Base-by-base conservation (phyloP, 2,113 vertebrate genomes). In the Seriola aureovittata region DNA sequence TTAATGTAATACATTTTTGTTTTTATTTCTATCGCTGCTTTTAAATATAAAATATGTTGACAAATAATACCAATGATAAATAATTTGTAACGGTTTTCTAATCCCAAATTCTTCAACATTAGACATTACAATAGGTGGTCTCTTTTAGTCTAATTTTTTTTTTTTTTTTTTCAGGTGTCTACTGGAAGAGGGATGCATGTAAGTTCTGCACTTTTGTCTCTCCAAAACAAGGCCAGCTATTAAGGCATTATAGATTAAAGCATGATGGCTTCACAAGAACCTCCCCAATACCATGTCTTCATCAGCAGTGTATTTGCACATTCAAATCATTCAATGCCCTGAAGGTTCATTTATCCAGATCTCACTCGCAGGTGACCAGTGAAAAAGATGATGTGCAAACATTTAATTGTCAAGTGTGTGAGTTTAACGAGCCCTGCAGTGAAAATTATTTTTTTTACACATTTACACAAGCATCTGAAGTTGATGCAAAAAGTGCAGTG, bases 361-460 rank as follows among this genome's bases (percentile, higher is more conserved):
- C 8, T 54, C 16, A 54, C 19, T 54, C 50, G n/a, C 17, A 54
- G 50, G 3, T 54, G 19, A 2, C 16, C 50, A 54, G 50, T n/a
- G 50, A 54, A 54, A 54, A 54, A 54, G 50, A n/a, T 54, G 1
- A 54, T 54, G 19, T 54, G 50, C 50, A 54, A 54, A 54, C 19
- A 54, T 54, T 54, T 54, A 54, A 54, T 21, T 54, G 19, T 54
- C 50, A 54, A 54, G 50, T 21, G 40, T 42, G 50, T 21, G 50
- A 21, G 50, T 54, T n/a, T 21, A n/a, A 23, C 9, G 62, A 65
- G 5, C 62, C 38, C 12, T 65, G 38, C 38, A 42, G 62, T 65
- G 62, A 42, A 42, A 65, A 65, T 65, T 10, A 42, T 13, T 65
- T 65, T 40, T 65, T 65, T 42, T 42, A 42, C 62, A 13, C 62